Evolutionary conservation across 2,113 vertebrate genomes (phyloP), one percentile per base, ranked within the genome.

Genomic region (Thamnaconus septentrionalis): DNA sequence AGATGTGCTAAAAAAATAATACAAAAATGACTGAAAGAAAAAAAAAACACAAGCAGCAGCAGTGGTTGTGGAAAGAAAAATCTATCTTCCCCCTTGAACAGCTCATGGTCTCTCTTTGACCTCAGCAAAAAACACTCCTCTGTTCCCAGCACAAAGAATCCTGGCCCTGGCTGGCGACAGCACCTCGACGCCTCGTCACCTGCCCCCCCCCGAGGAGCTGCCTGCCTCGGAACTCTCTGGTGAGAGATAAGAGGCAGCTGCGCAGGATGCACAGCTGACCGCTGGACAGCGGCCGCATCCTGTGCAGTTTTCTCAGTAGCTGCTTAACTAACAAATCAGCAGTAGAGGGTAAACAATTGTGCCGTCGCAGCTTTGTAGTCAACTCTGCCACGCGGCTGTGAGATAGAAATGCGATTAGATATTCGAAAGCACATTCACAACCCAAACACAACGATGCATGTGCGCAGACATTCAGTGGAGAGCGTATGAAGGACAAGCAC

Each of bases 141-240:
- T 9, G 3, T 50, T 62, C 18, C 18, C 18, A 31, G 18, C 18
- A 59, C 51, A 65, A 42, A 64, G 57, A 58, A 18, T 58, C 56
- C 7, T 50, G 75, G 58, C 75, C 39, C 60, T 56, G 67, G 48
- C 18, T 31, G 18, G 18, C 18, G 2, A 31, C 18, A 31, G 48
- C 66, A 46, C 56, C 54, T 44, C 68, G 73, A 78, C 71, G 73
- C 64, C 63, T 64, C 68, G 73, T 80, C 80, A 80, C 73, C 73
- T 75, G 63, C 6, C 54, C 31, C 53, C 79, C 68, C 75, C 63
- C 6, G 41, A 60, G 68, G 55, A 72, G 68, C 64, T 65, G 41
- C 66, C 53, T 55, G 46, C 64, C 64, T 56, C 71, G 59, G 64
- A 56, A 78, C 64, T 66, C 71, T 48, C 41, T 63, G 62, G 18